These are phyloP conservation scores for Acarapis woodi DNA, from an alignment of 1,140 invertebrate species.

Conservation along the genomic window DNA sequence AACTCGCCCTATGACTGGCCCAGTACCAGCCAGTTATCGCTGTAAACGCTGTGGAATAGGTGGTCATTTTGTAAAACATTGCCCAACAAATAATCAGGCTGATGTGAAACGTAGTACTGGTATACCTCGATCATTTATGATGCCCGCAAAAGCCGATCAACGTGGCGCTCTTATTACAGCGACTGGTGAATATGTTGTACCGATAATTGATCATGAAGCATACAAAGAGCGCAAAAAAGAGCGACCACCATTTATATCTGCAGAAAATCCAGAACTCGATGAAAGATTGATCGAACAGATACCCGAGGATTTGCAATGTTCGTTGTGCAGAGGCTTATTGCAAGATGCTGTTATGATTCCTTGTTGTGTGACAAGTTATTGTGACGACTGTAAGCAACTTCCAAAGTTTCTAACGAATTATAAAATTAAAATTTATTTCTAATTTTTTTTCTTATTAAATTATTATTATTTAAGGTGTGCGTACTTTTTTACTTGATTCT, in stretches of 20 bases:
- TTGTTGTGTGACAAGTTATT: conserved; percentile 89
- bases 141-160: conserved; percentile 53
- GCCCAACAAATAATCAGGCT: conserved; percentile 26
- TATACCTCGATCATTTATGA: conserved; percentile 89
- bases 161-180: conserved; percentile 80
- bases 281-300: too few species aligned
- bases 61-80: conserved; percentile 27
- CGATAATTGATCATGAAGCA: conserved; percentile 53
- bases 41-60: conserved; percentile 27
- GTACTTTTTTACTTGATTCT: conserved; percentile 54
- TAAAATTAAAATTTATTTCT: conserved; percentile 7
- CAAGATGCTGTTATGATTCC: conserved; percentile 84
- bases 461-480: conserved; percentile 31
- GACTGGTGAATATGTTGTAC: conserved; percentile 63
- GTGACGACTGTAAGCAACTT: conserved; percentile 84
- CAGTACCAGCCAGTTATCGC: conserved; percentile 56
- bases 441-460: conserved; percentile 5
- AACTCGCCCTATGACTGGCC: conserved; percentile 22
- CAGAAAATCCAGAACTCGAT: conserved; percentile 24
- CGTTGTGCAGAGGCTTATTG: conserved; percentile 67
- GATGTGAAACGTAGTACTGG: conserved; percentile 78
- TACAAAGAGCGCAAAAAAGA: conserved; percentile 41
- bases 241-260: conserved; percentile 27
- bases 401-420: background rate
- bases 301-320: conserved; percentile 65